Evolutionary conservation across 1,140 invertebrate genomes (phyloP).

Genomic region (Agrilus planipennis): DNA sequence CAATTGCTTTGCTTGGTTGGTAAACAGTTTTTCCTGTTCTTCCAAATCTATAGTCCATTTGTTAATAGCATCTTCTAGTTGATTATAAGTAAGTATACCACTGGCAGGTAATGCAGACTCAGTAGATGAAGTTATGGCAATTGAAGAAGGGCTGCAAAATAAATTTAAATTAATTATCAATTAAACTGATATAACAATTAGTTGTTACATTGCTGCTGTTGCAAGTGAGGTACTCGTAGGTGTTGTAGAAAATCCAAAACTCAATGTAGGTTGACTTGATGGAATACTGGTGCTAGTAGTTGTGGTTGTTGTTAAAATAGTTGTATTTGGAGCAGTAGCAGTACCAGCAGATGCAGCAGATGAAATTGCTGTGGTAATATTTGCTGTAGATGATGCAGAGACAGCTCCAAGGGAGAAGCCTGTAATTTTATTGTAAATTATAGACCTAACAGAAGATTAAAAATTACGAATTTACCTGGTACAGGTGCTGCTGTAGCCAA

Average conservation of each 20-base stretch:
- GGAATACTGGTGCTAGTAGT: slow-evolving; percentile 14
- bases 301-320: slow-evolving; percentile 12
- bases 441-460: slow-evolving; percentile 1
- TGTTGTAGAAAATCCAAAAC: slow-evolving; percentile 9
- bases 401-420: not conserved
- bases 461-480: not conserved
- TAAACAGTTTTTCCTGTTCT: slow-evolving; percentile 86
- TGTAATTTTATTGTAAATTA: slow-evolving; percentile 1
- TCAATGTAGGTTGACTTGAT: slow-evolving; percentile 9
- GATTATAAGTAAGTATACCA: slow-evolving; percentile 64
- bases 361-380: no score
- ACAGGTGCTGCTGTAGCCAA: not conserved
- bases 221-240: slow-evolving; percentile 11
- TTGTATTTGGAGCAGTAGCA: slow-evolving; percentile 1
- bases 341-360: not conserved
- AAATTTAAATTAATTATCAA: not conserved
- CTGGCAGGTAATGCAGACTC: slow-evolving; percentile 14
- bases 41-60: slow-evolving; percentile 92
- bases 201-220: not conserved
- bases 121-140: slow-evolving; percentile 2
- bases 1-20: slow-evolving; percentile 87
- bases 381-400: not conserved
- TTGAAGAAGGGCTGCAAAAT: not conserved
- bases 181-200: not conserved
- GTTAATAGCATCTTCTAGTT: slow-evolving; percentile 87